Evolutionary conservation across 2,113 vertebrate species (phyloP), one percentile per base, ranked within the genome.

Genomic region (Alligator mississippiensis): DNA sequence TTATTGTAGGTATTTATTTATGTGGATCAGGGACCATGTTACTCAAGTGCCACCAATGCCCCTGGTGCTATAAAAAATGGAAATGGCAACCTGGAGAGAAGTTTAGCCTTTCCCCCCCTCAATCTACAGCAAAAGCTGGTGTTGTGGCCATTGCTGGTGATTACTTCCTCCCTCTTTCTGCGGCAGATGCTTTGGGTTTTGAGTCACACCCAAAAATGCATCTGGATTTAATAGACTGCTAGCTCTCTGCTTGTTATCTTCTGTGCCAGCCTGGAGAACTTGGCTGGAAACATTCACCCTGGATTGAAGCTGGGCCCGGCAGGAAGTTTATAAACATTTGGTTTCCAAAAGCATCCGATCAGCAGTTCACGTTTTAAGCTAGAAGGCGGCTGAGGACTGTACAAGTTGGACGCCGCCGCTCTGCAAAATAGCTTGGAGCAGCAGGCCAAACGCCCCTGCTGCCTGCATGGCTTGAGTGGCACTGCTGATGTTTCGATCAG

Each of bases 241-340:
- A 68, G 62, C 22, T 84, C 87, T 77, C 77, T 66, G 68, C 68
- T 80, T 78, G 74, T 87, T 92, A 84, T 92, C 87, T 84, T 57
- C 66, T 34, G 57, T 47, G 34, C n/a, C 82, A 89, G 83, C 27
- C 21, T 63, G 60, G 64, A 75, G 82, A 76, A 77, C 87, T 84
- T 74, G 80, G 19, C 80, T 22, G 27, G 62, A 77, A 84, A 30
- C 55, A 79, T 77, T 75, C 17, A 16, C 28, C 54, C 27, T 38
- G 25, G 24, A 60, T 19, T 17, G 75, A 77, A 82, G 34, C 54
- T 72, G 55, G 4, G 10, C 66, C 58, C 87, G 62, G 84, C 66
- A 61, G 87, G 70, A 84, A 80, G 57, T 16, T 25, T 13, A 34
- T 47, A 24, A 54, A 34, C 61, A 38, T 55, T 27, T 76, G 8